Conservation (phyloP, 1,140 invertebrate species). For the Chrysomallon squamiferum region DNA sequence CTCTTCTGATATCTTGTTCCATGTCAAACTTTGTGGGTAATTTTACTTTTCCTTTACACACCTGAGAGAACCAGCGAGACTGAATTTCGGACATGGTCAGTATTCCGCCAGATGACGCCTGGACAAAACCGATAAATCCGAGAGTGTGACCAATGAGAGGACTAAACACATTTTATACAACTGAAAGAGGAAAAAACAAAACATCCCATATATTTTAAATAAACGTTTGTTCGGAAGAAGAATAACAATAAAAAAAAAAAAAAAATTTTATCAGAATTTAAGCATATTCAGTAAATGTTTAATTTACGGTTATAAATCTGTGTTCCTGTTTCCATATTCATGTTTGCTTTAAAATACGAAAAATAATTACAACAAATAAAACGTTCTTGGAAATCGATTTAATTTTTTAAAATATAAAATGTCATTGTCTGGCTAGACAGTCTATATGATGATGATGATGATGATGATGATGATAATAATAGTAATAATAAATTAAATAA, state of each 20-base stretch:
- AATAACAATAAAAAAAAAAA: background rate
- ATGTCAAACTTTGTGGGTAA: constrained; percentile 47
- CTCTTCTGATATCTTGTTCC: constrained; percentile 39
- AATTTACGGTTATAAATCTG: background rate
- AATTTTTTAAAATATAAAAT: no score
- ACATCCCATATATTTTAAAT: background rate
- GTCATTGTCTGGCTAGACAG: no score
- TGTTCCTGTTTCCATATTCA: no score
- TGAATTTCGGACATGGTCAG: constrained; percentile 60
- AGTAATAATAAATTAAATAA: no score
- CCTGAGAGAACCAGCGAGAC: constrained; percentile 56
- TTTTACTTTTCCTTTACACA: constrained; percentile 39
- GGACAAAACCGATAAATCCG: constrained; percentile 60
- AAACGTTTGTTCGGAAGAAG: no score
- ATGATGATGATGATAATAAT: no score
- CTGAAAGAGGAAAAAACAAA: constrained; percentile 27
- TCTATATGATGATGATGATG: no score
- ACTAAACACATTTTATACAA: constrained; percentile 58
- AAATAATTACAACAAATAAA: no score
- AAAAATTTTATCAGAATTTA: background rate
- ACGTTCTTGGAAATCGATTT: no score
- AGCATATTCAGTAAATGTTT: background rate
- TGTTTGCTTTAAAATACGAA: no score
- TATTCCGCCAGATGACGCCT: constrained; percentile 59
- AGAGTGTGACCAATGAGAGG: constrained; percentile 48